Evolutionary conservation across 2,888 invertebrate species (phyloP), one percentile per base, ranked within the genome.

Genomic region (Zaprionus bogoriensis): DNA sequence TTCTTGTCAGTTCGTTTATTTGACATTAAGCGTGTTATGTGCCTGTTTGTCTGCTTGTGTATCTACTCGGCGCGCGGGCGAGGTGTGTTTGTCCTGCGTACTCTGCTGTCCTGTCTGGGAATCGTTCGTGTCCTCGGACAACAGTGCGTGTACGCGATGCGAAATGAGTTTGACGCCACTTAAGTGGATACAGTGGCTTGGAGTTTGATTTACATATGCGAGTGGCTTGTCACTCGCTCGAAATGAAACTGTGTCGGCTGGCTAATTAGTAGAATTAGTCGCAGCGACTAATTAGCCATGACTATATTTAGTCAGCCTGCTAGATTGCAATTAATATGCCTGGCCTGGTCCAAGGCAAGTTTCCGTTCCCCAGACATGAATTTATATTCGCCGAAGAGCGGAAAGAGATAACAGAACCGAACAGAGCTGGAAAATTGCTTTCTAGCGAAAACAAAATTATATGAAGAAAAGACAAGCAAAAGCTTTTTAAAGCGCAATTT

Each of bases 131-230:
- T 3, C 10, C 2, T n/a, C 36, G 61, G 59, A 47, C 54, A 39
- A 57, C 63, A 38, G 32, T 62, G 83, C 82, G 79, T 82, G 85
- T 79, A 64, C 62, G 75, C 63, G 59, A 85, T 68, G 44, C 46
- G 59, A 38, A 52, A 61, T 54, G 48, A 65, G 50, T 50, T 46
- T 47, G 46, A 48, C 28, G 52, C 46, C 61, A 73, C 32, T 39
- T 42, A 30, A 63, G 58, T 38, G 32, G 45, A 61, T 62, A 45
- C 44, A 62, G 66, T 58, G 53, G 51, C 30, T 14, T 47, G 5
- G 22, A 44, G 45, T 22, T 46, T 32, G 25, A 30, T 41, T 53
- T 30, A 28, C 25, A 14, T 36, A 12, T 57, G 27, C 38, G 47
- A 9, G 28, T 30, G 30, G 9, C 25, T 28, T 50, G 36, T 38